Evolutionary conservation across 2,113 vertebrate species (phyloP).

Genomic region (Aphelocoma coerulescens): DNA sequence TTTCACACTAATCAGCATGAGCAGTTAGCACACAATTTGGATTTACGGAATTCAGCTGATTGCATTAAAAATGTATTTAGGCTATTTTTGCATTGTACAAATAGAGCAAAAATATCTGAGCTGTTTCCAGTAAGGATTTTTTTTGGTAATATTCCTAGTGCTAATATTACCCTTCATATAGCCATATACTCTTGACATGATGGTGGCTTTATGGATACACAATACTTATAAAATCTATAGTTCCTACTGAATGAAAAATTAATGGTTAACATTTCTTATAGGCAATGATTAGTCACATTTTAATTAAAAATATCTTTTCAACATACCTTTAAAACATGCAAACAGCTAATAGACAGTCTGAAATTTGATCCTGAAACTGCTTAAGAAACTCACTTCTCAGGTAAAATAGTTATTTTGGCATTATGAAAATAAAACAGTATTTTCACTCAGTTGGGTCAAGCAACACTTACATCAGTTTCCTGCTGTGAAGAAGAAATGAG

Average conservation of each 20-base stretch:
- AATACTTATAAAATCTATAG: neutral
- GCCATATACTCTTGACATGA: neutral
- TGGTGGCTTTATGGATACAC: neutral
- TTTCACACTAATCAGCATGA: conserved; percentile 69
- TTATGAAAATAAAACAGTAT: neutral
- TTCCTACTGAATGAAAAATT: neutral
- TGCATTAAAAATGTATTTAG: conserved; percentile 69
- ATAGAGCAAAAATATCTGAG: conserved; percentile 50
- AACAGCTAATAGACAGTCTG: neutral
- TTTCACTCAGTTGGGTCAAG: neutral
- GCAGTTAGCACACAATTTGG: conserved; percentile 65
- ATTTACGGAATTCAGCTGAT: conserved; percentile 62
- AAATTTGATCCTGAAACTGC: neutral
- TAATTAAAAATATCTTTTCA: neutral
- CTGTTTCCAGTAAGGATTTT: neutral
- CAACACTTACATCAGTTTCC: neutral
- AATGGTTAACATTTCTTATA: neutral
- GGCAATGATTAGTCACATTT: neutral
- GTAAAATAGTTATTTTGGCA: neutral
- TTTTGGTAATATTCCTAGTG: neutral
- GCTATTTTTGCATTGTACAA: conserved; percentile 64
- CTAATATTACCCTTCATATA: neutral
- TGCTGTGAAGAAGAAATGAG: neutral
- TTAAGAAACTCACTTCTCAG: neutral
- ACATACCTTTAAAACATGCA: neutral